These are phyloP conservation scores for Apistogramma diplotaenia DNA, from an alignment of 2,113 vertebrate genomes.

Conservation along the genomic window DNA sequence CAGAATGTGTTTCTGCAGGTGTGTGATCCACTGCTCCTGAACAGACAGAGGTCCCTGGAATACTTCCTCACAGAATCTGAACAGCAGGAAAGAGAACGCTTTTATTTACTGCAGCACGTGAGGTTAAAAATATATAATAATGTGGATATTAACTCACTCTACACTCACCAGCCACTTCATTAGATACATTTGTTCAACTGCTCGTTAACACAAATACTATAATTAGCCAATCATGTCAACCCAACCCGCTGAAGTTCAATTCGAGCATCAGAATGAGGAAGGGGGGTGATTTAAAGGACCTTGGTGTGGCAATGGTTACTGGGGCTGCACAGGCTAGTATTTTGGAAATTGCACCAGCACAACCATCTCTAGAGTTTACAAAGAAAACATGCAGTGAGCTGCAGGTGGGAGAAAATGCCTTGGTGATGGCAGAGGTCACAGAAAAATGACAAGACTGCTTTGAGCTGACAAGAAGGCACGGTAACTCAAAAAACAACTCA, in stretches of 20 bases:
- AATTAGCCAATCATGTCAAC: not conserved
- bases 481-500: not conserved
- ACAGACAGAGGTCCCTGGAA: conserved; percentile 92
- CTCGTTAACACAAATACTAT: not conserved
- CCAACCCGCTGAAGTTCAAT: not conserved
- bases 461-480: not conserved
- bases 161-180: not conserved
- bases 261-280: no score
- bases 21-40: conserved; percentile 91
- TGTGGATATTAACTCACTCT: fast-evolving
- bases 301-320: not conserved
- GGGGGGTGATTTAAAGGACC: no score
- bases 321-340: not conserved
- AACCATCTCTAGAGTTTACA: fast-evolving
- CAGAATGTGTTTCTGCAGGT: conserved; percentile 93
- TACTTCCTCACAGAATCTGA: conserved; percentile 92
- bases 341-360: no score
- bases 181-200: not conserved
- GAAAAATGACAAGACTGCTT: not conserved
- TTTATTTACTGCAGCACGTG: not conserved
- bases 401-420: no score
- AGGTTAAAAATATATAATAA: not conserved
- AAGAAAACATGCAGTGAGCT: not conserved
- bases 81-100: not conserved
- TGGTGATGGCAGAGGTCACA: not conserved